Evolutionary conservation across 2,888 invertebrate species (phyloP).

Genomic region (Eudasyphora cyanicolor): DNA sequence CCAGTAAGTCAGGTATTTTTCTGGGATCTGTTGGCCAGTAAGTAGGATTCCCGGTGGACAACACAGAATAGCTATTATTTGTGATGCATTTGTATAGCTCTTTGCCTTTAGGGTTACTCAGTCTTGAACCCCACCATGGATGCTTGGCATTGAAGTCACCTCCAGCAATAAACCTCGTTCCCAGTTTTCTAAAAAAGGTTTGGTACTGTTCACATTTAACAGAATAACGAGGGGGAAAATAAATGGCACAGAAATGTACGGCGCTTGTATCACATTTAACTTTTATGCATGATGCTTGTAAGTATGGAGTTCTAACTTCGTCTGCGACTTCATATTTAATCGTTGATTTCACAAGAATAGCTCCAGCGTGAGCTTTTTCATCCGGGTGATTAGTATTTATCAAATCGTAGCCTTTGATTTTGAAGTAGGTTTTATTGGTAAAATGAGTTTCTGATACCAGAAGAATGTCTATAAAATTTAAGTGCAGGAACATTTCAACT

Average conservation of each 20-base stretch:
- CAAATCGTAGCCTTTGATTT: conserved; percentile 53
- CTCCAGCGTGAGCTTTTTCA: conserved; percentile 56
- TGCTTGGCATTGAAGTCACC: conserved; percentile 62
- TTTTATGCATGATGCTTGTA: conserved; percentile 44
- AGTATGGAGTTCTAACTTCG: not conserved
- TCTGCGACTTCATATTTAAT: conserved; percentile 46
- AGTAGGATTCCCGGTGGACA: conserved; percentile 58
- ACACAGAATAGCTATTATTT: conserved; percentile 21
- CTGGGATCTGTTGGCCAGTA: conserved; percentile 46
- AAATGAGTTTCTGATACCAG: not conserved
- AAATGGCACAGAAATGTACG: conserved; percentile 1
- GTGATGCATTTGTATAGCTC: conserved; percentile 50
- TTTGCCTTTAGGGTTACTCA: conserved; percentile 48
- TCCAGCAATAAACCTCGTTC: conserved; percentile 39
- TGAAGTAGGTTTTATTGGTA: conserved; percentile 51
- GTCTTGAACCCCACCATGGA: conserved; percentile 48
- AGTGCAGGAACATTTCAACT: not conserved
- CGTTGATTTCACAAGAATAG: conserved; percentile 13
- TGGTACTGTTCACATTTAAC: conserved; percentile 7
- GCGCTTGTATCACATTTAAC: conserved; percentile 19
- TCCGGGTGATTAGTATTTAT: conserved; percentile 57
- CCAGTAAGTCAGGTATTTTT: not conserved
- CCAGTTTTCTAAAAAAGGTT: conserved; percentile 32
- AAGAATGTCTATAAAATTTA: not conserved
- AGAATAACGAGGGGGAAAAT: conserved; percentile 46